Evolutionary conservation across 2,797 vertebrate genomes (phyloP), one percentile per base, ranked within the genome.

Genomic region (Pangasius krempfi): DNA sequence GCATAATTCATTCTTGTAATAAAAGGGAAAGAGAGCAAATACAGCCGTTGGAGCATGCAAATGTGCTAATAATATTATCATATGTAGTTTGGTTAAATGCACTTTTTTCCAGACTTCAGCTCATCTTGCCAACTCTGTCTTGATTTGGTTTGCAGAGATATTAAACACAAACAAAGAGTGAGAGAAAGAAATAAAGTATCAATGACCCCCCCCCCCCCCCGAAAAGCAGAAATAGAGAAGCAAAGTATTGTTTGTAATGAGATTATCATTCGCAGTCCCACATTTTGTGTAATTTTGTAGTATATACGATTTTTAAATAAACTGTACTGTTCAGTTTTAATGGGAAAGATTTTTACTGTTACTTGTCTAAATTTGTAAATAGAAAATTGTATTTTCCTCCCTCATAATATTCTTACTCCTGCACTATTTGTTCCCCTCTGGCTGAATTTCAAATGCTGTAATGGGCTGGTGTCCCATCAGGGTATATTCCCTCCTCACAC

Each of bases 51-150:
- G 73, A 88, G 88, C 88, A 84, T 86, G 83, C 68, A 86, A 88
- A 87, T 72, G 64, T 60, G 75, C 54, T 72, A 87, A 87, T 83
- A 76, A 82, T 75, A 89, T 90, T 87, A 89, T 66, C 82, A 83
- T 85, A 84, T 64, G 86, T 85, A 86, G 75, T 44, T 62, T 85
- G 54, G 60, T 33, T 47, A 52, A 84, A 73, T 76, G 70, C 50
- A 64, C n/a, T 64, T 72, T 80, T 78, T 62, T 44, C 10, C 52
- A 60, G 79, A 72, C 73, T 66, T 84, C 56, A 79, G 40, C 81
- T 82, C 76, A 54, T 58, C 60, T 44, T 66, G 54, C 76, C 70
- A 75, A 52, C 47, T 76, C 83, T 66, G 52, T 83, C 70, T 64
- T 52, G 50, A 40, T 58, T 83, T 75, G 66, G 58, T 56, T 82